Evolutionary conservation across 2,888 invertebrate genomes (phyloP).

Genomic region (Arrhopalites spinosus): DNA sequence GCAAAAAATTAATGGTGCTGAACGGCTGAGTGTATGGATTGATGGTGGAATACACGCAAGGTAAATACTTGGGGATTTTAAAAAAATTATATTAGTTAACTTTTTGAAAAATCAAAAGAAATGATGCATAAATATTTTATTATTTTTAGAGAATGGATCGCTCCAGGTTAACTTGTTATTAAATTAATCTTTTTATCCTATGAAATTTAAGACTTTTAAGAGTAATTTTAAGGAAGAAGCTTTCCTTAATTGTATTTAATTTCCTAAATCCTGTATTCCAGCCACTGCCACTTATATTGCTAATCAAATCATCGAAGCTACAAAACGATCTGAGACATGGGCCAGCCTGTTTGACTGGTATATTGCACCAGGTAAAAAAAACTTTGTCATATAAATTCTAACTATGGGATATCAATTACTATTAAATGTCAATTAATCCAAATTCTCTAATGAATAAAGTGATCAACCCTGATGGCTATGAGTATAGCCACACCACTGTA

Average conservation of each 20-base stretch:
- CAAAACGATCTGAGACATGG: constrained; percentile 64
- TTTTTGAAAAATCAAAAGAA: too few species aligned
- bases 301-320: constrained; percentile 65
- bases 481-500: constrained; percentile 69
- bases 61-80: neutral
- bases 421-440: too few species aligned
- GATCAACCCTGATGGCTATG: constrained; percentile 78
- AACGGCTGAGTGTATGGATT: constrained; percentile 63
- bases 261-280: too few species aligned
- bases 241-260: too few species aligned
- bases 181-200: too few species aligned
- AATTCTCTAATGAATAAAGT: too few species aligned
- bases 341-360: constrained; percentile 68
- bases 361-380: constrained; percentile 68
- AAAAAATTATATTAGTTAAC: too few species aligned
- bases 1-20: constrained; percentile 58
- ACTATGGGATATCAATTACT: too few species aligned
- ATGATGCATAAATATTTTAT: too few species aligned
- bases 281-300: constrained; percentile 76
- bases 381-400: too few species aligned
- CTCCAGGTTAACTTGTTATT: constrained; percentile 63
- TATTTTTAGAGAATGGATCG: constrained; percentile 77
- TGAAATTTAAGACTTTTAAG: too few species aligned
- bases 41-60: constrained; percentile 61
- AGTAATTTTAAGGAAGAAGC: too few species aligned